These are phyloP conservation scores for Dermochelys coriacea DNA, from an alignment of 2,797 vertebrate species.

Conservation along the genomic window DNA sequence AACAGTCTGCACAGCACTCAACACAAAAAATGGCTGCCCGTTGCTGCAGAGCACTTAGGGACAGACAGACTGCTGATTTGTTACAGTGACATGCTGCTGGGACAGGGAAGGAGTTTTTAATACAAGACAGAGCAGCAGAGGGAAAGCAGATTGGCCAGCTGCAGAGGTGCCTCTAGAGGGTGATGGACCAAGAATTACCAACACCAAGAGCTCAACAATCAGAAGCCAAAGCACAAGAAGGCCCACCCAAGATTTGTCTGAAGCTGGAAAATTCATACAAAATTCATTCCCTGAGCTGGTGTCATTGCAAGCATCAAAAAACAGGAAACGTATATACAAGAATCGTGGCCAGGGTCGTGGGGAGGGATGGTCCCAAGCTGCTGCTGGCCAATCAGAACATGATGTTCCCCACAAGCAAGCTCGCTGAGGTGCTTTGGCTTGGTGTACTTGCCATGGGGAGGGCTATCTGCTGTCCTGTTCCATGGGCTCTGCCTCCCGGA, in stretches of 20 bases:
- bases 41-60: not conserved
- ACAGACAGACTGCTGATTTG: not conserved
- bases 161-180: not conserved
- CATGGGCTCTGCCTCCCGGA: not conserved
- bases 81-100: not conserved
- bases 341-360: rapidly evolving
- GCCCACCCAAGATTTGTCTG: not conserved
- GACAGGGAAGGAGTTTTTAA: not conserved
- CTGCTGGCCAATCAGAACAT: not conserved
- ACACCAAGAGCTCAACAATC: not conserved
- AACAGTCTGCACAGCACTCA: rapidly evolving
- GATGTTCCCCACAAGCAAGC: not conserved
- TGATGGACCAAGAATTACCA: not conserved
- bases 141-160: not conserved
- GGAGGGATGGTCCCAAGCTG: not conserved
- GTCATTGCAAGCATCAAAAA: not conserved
- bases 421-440: not conserved
- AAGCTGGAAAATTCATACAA: not conserved
- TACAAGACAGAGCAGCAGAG: not conserved
- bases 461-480: not conserved
- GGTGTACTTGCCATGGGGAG: not conserved
- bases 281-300: not conserved
- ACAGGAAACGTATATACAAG: not conserved
- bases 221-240: not conserved
- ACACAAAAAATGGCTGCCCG: not conserved